Evolutionary conservation across 1,140 invertebrate genomes (phyloP).

Genomic region (Drosophila gunungcola): DNA sequence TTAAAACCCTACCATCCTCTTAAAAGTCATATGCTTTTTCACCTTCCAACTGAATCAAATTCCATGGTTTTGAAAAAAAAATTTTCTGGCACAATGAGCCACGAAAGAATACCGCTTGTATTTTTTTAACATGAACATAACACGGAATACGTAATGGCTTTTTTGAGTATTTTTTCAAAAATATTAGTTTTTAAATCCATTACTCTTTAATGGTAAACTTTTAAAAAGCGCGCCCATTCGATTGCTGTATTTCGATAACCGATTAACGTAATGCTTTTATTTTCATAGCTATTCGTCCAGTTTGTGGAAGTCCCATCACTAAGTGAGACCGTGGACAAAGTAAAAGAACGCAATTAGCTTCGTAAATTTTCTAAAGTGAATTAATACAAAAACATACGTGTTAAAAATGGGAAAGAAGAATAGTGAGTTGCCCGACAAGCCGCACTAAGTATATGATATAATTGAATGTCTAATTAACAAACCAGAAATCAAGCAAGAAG

Average conservation of each 20-base stretch:
- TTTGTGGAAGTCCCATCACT: background rate
- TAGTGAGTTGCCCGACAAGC: conserved; percentile 16
- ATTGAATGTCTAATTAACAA: background rate
- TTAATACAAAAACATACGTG: background rate
- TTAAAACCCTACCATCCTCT: no score
- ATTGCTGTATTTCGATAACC: background rate
- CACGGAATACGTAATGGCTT: no score
- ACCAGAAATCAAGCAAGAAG: conserved; percentile 25
- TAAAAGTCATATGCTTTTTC: no score
- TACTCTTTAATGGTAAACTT: no score
- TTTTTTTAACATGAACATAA: no score
- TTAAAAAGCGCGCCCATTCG: background rate
- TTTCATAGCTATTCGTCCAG: background rate
- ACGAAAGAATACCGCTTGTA: no score
- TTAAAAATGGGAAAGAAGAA: conserved; percentile 50
- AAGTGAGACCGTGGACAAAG: background rate
- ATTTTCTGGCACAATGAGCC: no score
- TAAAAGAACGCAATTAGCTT: background rate
- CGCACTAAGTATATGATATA: background rate
- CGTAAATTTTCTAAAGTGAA: background rate
- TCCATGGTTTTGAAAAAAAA: no score
- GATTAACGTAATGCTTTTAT: no score
- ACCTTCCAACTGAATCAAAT: no score
- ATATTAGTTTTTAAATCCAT: no score
- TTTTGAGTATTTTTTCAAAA: no score